phyloP scores from a whole-genome alignment of 2,888 invertebrate genomes.

The Pristionchus mayeri region DNA sequence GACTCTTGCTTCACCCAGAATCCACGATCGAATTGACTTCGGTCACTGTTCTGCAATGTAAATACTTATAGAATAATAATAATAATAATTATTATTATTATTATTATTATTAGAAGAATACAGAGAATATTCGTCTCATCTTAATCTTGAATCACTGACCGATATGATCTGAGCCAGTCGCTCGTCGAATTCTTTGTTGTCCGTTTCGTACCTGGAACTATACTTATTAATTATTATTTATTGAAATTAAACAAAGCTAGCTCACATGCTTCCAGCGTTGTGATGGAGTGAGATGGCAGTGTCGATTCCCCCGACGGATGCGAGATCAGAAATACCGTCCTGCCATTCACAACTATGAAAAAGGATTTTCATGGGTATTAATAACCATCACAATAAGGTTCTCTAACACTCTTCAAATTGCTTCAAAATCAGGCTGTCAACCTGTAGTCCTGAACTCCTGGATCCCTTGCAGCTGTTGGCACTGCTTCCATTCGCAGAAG shows the following conservation, averaged over 20 bases:
- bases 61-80: not conserved
- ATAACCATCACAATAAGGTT: too few species aligned
- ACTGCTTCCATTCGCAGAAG: conserved; percentile 68
- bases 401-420: too few species aligned
- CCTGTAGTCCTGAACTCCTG: conserved; percentile 73
- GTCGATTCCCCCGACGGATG: conserved; percentile 73
- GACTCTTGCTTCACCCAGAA: conserved; percentile 70
- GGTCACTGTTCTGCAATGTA: conserved; percentile 46
- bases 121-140: not conserved
- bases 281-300: conserved; percentile 76
- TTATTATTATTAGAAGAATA: not conserved
- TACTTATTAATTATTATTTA: not conserved
- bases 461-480: conserved; percentile 73
- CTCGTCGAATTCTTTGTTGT: conserved; percentile 75
- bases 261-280: conserved; percentile 73
- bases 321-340: conserved; percentile 72
- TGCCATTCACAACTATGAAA: too few species aligned
- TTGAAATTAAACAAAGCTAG: conserved; percentile 48
- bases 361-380: too few species aligned
- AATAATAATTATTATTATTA: not conserved
- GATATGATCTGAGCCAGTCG: conserved; percentile 71
- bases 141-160: conserved; percentile 9
- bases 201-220: conserved; percentile 71
- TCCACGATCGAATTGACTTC: conserved; percentile 62
- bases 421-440: too few species aligned